Base-by-base conservation (phyloP, 2,888 invertebrate genomes). In the Cataglyphis livida region DNA sequence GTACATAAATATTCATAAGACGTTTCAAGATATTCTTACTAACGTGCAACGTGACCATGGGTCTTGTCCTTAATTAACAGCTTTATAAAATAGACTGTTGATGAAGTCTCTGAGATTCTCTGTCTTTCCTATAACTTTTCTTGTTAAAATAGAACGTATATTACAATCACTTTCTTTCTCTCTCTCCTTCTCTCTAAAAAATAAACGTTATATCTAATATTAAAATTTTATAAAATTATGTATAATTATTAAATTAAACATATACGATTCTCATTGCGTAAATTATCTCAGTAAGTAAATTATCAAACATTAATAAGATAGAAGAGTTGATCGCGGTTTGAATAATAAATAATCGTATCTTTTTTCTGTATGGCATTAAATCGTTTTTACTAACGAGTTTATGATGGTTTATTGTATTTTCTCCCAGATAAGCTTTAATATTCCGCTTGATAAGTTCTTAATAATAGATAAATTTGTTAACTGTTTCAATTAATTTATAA, bases 41-140 rank as follows among this genome's bases (percentile, higher is more conserved):
- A 85, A 87, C 84, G 84, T 62, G 87, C 76, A 68, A 88, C 85
- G 88, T 84, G 84, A 85, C 83, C 85, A 48, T 82, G 79, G 82
- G 84, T 87, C 87, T 85, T 87, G 89, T 75, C 75, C 86, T 89
- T 89, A 89, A 89, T 89, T 87, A 89, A 89, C 88, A 82, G 87
- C 82, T 87, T 86, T 73, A 78, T 79, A 81, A 85, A 87, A 89
- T 82, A 81, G 84, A 79, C 64, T 81, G 88, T 81, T 75, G 87
- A 87, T 84, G 61, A 71, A 82, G 78, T 62, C 68, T 41, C 79
- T 35, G 61, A 73, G 84, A 82, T 85, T 79, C 84, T 81, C 81
- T 54, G 82, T 78, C 83, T 78, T 64, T 81, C 44, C 81, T 71
- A 66, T 62, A 78, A 21, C 32, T 68, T 48, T 75, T 64, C 6